These are phyloP conservation scores for Andrena fulva DNA, from an alignment of 2,888 invertebrate species.

Conservation along the genomic window DNA sequence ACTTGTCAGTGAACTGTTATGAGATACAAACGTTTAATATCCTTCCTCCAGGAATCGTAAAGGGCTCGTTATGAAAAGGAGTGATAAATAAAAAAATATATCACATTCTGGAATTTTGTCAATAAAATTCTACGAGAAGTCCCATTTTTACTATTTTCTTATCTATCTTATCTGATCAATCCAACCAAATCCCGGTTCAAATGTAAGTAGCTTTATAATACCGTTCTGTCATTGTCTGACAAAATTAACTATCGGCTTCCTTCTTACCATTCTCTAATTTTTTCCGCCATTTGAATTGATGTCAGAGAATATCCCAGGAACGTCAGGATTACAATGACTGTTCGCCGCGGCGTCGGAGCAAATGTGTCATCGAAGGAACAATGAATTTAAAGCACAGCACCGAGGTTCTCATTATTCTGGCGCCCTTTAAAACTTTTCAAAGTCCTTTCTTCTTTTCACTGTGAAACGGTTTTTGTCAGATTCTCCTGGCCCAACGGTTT, in stretches of 20 bases:
- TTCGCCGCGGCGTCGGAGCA: background rate
- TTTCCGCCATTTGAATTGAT: background rate
- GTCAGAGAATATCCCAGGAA: background rate
- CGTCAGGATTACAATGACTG: slow-evolving; percentile 1
- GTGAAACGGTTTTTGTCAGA: slow-evolving; percentile 8
- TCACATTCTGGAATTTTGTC: too few species aligned
- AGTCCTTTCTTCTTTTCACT: slow-evolving; percentile 2
- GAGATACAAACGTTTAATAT: too few species aligned
- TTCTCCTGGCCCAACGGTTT: slow-evolving; percentile 8
- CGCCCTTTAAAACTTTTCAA: slow-evolving; percentile 24
- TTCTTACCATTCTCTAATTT: background rate
- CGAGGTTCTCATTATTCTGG: slow-evolving; percentile 17
- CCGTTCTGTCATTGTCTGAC: background rate
- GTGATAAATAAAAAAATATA: too few species aligned
- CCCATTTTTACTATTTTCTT: too few species aligned
- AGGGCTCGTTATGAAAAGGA: too few species aligned
- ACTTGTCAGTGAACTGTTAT: too few species aligned
- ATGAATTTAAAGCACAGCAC: slow-evolving; percentile 27
- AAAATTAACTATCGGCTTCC: background rate
- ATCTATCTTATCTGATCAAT: too few species aligned
- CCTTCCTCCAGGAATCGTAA: too few species aligned
- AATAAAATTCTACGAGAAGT: too few species aligned
- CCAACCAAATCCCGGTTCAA: background rate
- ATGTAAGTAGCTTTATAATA: background rate
- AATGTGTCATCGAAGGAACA: slow-evolving; percentile 21